These are phyloP conservation scores for Tonatia bakeri DNA, from an alignment of 2,113 vertebrate species.

Conservation along the genomic window DNA sequence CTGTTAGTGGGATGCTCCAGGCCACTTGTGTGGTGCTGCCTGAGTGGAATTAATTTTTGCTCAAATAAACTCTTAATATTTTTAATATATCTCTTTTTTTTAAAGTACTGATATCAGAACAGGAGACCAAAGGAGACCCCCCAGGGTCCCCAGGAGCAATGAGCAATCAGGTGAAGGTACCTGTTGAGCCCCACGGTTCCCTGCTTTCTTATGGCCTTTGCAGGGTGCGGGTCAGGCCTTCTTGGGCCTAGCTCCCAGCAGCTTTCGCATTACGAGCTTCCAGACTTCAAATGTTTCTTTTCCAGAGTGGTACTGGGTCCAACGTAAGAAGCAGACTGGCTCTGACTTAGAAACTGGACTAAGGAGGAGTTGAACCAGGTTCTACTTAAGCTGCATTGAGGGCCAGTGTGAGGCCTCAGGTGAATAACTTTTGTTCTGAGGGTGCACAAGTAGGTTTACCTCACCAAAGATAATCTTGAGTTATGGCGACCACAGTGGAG, in stretches of 20 bases:
- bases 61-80: background rate
- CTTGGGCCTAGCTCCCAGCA: accelerated
- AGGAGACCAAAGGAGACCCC: background rate
- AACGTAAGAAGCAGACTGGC: background rate
- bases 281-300: background rate
- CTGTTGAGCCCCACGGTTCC: too few relatives aligned
- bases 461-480: background rate
- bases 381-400: background rate
- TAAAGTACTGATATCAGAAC: background rate
- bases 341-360: background rate
- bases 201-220: background rate
- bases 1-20: background rate
- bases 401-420: background rate
- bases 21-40: background rate
- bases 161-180: accelerated
- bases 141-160: background rate
- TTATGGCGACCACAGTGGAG: background rate
- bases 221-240: background rate
- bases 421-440: background rate
- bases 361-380: background rate
- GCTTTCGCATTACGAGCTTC: background rate
- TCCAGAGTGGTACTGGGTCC: background rate
- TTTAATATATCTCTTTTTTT: background rate
- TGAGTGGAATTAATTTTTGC: background rate
- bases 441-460: background rate